Percentiles rank a stretch among this genome's conserved stretches.
Evolutionary conservation across 92 coral and sea anemone species (phyloP).

Genomic region (Umimayanthus chanpuru): DNA sequence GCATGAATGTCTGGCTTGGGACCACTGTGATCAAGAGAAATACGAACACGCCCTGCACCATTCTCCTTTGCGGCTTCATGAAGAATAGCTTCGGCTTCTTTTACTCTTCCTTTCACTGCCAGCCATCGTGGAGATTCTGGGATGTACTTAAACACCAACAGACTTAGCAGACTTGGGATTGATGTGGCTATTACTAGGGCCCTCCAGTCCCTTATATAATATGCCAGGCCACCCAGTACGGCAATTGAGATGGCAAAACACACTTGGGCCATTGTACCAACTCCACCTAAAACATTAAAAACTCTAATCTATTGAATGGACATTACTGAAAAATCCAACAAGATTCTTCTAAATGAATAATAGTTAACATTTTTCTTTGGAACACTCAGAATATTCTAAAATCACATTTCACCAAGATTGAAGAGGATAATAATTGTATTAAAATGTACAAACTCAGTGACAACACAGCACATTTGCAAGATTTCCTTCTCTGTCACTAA

Average conservation of each 20-base stretch:
- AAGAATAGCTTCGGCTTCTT: slow-evolving; percentile 82
- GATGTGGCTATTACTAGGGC: slow-evolving; percentile 63
- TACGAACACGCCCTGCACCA: slow-evolving; percentile 42
- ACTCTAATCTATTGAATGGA: neutral
- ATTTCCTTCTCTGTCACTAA: no score
- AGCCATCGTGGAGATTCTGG: slow-evolving; percentile 96
- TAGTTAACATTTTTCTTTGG: no score
- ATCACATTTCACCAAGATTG: no score
- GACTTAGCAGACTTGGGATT: slow-evolving; percentile 63
- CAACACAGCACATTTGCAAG: no score
- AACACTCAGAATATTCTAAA: no score
- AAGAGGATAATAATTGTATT: no score
- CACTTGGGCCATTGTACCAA: slow-evolving; percentile 66
- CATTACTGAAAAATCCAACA: neutral
- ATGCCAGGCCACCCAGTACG: slow-evolving; percentile 71
- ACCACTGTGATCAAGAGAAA: slow-evolving; percentile 23
- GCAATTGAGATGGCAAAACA: slow-evolving; percentile 76
- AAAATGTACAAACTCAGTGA: no score
- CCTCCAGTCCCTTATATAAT: slow-evolving; percentile 79
- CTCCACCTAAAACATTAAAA: slow-evolving; percentile 56
- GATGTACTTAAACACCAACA: slow-evolving; percentile 53
- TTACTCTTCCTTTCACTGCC: slow-evolving; percentile 67
- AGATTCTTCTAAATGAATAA: neutral
- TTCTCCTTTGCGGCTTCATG: slow-evolving; percentile 68
- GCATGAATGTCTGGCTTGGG: slow-evolving; percentile 11